Conservation (phyloP, 2,113 vertebrate genomes). For the Gopherus evgoodei region DNA sequence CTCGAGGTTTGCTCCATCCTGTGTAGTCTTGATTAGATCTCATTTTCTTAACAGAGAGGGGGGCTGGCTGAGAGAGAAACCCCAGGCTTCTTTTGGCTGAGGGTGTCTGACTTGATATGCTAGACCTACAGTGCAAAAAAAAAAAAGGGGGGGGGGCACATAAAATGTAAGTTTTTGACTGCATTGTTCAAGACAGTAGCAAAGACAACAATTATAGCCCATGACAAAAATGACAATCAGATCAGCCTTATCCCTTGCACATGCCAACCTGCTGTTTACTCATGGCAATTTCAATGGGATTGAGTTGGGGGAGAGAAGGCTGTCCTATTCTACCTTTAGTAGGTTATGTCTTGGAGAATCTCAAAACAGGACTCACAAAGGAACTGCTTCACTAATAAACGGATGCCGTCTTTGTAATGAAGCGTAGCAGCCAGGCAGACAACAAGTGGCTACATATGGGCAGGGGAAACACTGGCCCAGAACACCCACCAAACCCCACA, state of each 20-base stretch:
- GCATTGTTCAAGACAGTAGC: background rate
- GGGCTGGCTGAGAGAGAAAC: slow-evolving; percentile 92
- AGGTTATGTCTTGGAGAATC: background rate
- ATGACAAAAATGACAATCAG: background rate
- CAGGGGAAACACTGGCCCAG: background rate
- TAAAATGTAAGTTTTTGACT: background rate
- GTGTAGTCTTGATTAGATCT: slow-evolving; percentile 92
- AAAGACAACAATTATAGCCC: background rate
- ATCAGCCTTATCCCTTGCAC: background rate
- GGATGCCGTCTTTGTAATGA: background rate
- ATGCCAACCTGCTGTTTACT: background rate
- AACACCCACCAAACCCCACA: background rate
- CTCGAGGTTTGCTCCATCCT: slow-evolving; percentile 95
- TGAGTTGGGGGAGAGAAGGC: background rate
- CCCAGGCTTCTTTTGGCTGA: slow-evolving; percentile 92
- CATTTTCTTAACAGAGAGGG: slow-evolving; percentile 92
- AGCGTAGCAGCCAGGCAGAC: background rate
- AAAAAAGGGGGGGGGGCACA: background rate
- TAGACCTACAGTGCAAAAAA: slow-evolving; percentile 77
- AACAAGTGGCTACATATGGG: background rate
- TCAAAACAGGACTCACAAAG: background rate
- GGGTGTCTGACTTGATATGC: slow-evolving; percentile 80
- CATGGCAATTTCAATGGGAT: background rate
- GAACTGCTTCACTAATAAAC: background rate
- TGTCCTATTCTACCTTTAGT: background rate